Conservation (phyloP, 2,797 vertebrate species). For the Babyrousa celebensis region DNA sequence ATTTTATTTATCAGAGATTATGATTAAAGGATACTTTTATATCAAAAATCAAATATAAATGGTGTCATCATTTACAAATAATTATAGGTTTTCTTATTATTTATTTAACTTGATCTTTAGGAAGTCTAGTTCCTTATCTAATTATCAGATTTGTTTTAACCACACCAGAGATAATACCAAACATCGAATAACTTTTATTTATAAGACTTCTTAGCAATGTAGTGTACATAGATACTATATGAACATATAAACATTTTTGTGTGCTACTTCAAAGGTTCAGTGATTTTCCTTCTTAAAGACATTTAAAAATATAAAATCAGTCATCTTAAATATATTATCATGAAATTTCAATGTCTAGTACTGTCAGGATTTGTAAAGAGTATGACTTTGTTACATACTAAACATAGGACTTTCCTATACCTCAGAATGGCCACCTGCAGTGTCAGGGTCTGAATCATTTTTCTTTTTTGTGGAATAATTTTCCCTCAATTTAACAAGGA, state of each 20-base stretch:
- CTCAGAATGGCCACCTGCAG: not conserved
- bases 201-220: constrained; percentile 10
- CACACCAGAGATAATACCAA: not conserved
- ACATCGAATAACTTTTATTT: constrained; percentile 36
- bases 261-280: constrained; percentile 1
- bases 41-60: not conserved
- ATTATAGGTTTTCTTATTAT: constrained; percentile 8
- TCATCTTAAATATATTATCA: constrained; percentile 1
- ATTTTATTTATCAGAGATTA: constrained; percentile 26
- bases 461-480: not conserved
- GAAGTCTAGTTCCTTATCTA: constrained; percentile 38
- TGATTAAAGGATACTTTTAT: not conserved
- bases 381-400: not conserved
- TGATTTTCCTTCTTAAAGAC: constrained; percentile 40
- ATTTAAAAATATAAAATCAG: constrained; percentile 47
- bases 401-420: not conserved
- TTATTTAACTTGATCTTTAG: constrained; percentile 49
- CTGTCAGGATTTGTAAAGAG: not conserved
- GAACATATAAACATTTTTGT: constrained; percentile 30
- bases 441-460: not conserved
- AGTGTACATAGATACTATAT: not conserved
- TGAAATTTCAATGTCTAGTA: not conserved
- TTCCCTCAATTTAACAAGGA: not conserved
- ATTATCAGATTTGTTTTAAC: constrained; percentile 39
- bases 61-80: not conserved